Evolutionary conservation across 2,113 vertebrate species (phyloP).

Genomic region (Boleophthalmus pectinirostris): DNA sequence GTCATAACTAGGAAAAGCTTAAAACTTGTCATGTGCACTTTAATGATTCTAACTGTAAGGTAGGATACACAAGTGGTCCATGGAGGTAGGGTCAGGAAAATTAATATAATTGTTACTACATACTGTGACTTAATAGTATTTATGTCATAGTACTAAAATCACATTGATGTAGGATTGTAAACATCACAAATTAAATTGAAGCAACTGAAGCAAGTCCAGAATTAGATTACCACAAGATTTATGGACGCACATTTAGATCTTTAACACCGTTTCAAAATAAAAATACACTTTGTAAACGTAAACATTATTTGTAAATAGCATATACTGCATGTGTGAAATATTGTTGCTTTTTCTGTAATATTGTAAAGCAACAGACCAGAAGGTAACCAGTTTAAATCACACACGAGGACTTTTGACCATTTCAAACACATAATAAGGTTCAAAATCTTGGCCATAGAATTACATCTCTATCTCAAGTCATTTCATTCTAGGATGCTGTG

Average conservation of each 20-base stretch:
- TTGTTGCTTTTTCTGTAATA: background rate
- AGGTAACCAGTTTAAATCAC: too few relatives aligned
- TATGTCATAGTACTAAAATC: background rate
- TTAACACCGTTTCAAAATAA: background rate
- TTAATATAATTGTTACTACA: background rate
- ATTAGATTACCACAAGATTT: slow-evolving; percentile 10
- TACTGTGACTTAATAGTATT: background rate
- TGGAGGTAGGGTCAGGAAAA: background rate
- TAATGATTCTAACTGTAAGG: too few relatives aligned
- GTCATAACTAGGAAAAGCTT: too few relatives aligned
- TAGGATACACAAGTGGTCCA: background rate
- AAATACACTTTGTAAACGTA: slow-evolving; percentile 9
- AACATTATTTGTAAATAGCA: background rate
- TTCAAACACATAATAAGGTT: too few relatives aligned
- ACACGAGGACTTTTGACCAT: too few relatives aligned
- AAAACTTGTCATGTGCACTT: too few relatives aligned
- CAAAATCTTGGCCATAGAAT: too few relatives aligned
- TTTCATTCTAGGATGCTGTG: background rate
- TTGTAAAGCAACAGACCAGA: too few relatives aligned
- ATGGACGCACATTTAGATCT: background rate
- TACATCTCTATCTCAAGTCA: background rate
- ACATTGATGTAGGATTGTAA: slow-evolving; percentile 24
- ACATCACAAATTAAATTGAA: slow-evolving; percentile 15
- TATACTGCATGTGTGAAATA: slow-evolving; percentile 27
- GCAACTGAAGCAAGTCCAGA: background rate